phyloP scores from a whole-genome alignment of 2,888 invertebrate genomes.

The Eilema caniola region DNA sequence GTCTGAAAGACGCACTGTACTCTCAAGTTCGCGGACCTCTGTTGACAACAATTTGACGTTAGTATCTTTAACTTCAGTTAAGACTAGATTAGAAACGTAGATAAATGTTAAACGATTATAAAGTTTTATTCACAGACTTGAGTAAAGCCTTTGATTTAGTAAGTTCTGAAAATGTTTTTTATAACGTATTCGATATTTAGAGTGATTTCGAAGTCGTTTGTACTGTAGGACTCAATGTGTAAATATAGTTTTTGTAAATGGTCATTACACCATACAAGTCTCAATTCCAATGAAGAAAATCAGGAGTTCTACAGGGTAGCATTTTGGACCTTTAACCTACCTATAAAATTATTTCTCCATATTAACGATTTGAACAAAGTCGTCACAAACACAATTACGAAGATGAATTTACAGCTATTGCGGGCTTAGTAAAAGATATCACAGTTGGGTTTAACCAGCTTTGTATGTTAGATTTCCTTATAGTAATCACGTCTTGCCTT shows the following conservation, averaged over 20 bases:
- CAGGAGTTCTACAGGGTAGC: background rate
- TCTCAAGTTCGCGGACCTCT: slow-evolving; percentile 79
- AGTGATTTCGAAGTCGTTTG: too few relatives aligned
- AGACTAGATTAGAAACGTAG: background rate
- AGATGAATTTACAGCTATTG: too few relatives aligned
- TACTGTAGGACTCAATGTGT: background rate
- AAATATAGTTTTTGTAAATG: background rate
- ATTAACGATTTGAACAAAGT: background rate
- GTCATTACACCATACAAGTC: background rate
- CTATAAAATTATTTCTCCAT: background rate
- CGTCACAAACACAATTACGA: too few relatives aligned
- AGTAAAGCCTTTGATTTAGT: slow-evolving; percentile 1
- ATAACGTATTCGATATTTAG: background rate
- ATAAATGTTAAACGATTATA: background rate
- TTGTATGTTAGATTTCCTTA: too few relatives aligned
- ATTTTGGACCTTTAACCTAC: background rate
- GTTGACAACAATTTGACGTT: slow-evolving; percentile 22
- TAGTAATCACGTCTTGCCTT: too few relatives aligned
- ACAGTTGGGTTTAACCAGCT: too few relatives aligned
- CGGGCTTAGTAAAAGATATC: too few relatives aligned
- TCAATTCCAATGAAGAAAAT: background rate
- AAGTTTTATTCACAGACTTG: background rate
- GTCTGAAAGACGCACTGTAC: slow-evolving; percentile 74
- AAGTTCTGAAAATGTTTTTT: background rate
- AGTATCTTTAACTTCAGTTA: background rate